A percentile compares a stretch with the other conserved stretches of the same genome.
These are phyloP conservation scores for Hydropsyche tenuis DNA, from an alignment of 1,140 invertebrate genomes.

Conservation along the genomic window DNA sequence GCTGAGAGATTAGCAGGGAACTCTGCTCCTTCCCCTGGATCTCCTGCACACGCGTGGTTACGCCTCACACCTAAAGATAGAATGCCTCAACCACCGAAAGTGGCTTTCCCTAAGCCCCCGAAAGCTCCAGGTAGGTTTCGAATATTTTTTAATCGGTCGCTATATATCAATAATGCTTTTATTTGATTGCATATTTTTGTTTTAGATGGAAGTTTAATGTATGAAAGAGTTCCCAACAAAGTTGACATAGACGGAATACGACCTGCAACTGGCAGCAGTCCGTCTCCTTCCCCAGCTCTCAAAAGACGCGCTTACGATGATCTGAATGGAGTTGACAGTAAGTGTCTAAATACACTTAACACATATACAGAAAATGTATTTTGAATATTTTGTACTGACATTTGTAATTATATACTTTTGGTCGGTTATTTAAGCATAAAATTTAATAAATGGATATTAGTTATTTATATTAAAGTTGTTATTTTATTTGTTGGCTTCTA, in stretches of 20 bases:
- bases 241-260: conserved; percentile 69
- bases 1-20: conserved; percentile 76
- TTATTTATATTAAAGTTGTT: conserved; percentile 42
- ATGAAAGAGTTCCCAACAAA: conserved; percentile 83
- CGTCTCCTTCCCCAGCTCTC: conserved; percentile 66
- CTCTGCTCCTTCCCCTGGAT: conserved; percentile 64
- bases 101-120: conserved; percentile 87
- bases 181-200: conserved; percentile 35
- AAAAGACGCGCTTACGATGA: conserved; percentile 85
- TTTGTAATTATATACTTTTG: too few relatives aligned
- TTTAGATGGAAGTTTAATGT: conserved; percentile 82
- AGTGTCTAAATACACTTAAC: conserved; percentile 54
- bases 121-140: conserved; percentile 72
- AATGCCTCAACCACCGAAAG: conserved; percentile 78
- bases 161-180: neutral
- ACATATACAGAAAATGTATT: neutral
- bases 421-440: too few relatives aligned
- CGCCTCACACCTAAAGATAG: conserved; percentile 78
- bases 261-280: conserved; percentile 62
- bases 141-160: conserved; percentile 14
- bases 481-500: conserved; percentile 65
- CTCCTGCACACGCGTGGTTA: conserved; percentile 78
- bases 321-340: conserved; percentile 88
- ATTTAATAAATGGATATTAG: too few relatives aligned
- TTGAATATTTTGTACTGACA: conserved; percentile 31